These are phyloP conservation scores for Choloepus hoffmanni DNA, from an alignment of 2,113 vertebrate species.

Conservation along the genomic window DNA sequence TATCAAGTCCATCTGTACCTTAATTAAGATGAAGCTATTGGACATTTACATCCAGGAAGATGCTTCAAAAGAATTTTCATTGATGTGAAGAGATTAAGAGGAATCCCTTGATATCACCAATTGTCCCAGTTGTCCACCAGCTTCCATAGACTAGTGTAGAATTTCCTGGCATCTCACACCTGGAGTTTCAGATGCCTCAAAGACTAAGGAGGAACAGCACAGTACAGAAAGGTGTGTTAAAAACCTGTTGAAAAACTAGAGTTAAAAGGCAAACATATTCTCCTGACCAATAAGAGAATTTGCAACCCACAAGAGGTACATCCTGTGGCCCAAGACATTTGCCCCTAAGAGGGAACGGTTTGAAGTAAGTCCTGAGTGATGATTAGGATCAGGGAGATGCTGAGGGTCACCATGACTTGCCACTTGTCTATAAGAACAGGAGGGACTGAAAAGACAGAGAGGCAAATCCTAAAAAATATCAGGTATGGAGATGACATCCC, in stretches of 20 bases:
- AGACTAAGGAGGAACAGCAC: neutral
- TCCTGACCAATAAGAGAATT: neutral
- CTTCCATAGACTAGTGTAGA: neutral
- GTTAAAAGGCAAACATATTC: neutral
- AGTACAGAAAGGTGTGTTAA: neutral
- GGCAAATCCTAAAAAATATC: neutral
- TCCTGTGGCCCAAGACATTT: neutral
- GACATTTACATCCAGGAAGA: neutral
- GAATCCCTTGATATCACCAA: neutral
- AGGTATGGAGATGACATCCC: neutral
- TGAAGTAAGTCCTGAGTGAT: neutral
- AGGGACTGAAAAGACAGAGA: neutral
- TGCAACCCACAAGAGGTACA: neutral
- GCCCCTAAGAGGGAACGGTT: neutral
- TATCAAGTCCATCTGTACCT: neutral
- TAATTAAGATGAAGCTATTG: slow-evolving; percentile 3
- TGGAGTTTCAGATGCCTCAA: neutral
- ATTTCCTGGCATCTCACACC: neutral
- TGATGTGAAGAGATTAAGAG: neutral
- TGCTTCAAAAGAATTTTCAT: neutral
- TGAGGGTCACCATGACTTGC: neutral
- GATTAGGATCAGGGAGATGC: neutral
- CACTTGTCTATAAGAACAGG: neutral
- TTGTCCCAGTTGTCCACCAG: neutral
- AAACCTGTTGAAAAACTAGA: neutral